Percentiles rank a stretch among this genome's conserved stretches.
These are phyloP conservation scores for Seladonia tumulorum DNA, from an alignment of 2,888 invertebrate genomes.

Conservation along the genomic window DNA sequence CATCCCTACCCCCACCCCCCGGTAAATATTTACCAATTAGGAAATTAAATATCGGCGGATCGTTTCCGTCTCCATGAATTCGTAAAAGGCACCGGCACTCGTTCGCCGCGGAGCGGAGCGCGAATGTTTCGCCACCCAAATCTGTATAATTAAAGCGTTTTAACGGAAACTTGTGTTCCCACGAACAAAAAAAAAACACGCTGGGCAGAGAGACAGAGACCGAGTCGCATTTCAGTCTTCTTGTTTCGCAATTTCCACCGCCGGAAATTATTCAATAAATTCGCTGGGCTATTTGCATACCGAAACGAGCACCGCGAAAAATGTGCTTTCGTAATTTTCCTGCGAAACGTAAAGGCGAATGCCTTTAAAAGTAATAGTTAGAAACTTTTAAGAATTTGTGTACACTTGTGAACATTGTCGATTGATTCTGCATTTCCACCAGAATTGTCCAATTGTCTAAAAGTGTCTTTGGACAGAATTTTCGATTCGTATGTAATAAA, in stretches of 20 bases:
- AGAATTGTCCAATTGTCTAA: not conserved
- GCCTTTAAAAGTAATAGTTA: not conserved
- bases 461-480: no score
- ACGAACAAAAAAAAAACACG: not conserved
- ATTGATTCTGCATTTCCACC: not conserved
- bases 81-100: not conserved
- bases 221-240: not conserved
- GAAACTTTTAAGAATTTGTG: not conserved
- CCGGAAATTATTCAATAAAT: constrained; percentile 1
- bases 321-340: not conserved
- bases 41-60: constrained; percentile 16
- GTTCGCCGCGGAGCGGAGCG: not conserved
- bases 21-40: constrained; percentile 19
- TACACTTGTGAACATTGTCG: not conserved
- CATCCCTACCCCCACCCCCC: not conserved
- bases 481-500: no score
- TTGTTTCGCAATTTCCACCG: not conserved
- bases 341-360: not conserved
- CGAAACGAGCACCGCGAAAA: not conserved
- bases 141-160: constrained; percentile 3
- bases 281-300: not conserved
- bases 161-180: not conserved
- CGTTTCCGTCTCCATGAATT: not conserved
- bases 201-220: not conserved
- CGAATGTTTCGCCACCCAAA: not conserved